Evolutionary conservation across 1,140 invertebrate genomes (phyloP), one percentile per base, ranked within the genome.

Genomic region (Sycobia sp.): DNA sequence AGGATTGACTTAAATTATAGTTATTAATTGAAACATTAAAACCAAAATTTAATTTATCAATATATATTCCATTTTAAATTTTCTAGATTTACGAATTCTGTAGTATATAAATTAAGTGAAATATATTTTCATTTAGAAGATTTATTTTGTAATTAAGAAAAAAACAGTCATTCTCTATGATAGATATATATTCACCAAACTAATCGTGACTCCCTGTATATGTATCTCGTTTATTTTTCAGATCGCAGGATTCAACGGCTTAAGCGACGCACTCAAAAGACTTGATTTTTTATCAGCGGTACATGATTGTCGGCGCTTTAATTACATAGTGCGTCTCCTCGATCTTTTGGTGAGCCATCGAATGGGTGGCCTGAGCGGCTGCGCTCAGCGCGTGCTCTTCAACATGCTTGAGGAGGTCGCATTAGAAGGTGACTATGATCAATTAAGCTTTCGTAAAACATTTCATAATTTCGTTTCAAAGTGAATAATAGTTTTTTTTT

Each of bases 251-350:
- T 95, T 96, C 79, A 97, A 97, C 77, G 94, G 93, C 47, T 84
- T 99, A 36, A 94, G 92, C 70, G 97, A 99, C 81, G 96, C 95
- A 2, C 90, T 99, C 16, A 92, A 95, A 73, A 88, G 93, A 60
- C 81, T 99, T 39, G 96, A 99, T 80, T 95, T 98, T 82, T 88
- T 92, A 56, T 94, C 92, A 62, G 96, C 96, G 3, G 95, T 97
- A 29, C 90, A 91, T 57, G 96, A 99, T 82, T 91, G 93, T 14
- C 87, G 95, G 53, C 85, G 96, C 54, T 98, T 98, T 81, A 96
- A 97, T 79, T 99, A 98, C 80, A 95, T 98, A 69, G 96, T 93
- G 73, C 94, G 95, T 69, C 83, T 99, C 34, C 81, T 98, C 55
- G 90, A 95, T 74, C 83, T 98, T 27, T 83, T 98, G 39, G 89